Evolutionary conservation across 2,113 vertebrate species (phyloP).

Genomic region (Tachuris rubrigastra): DNA sequence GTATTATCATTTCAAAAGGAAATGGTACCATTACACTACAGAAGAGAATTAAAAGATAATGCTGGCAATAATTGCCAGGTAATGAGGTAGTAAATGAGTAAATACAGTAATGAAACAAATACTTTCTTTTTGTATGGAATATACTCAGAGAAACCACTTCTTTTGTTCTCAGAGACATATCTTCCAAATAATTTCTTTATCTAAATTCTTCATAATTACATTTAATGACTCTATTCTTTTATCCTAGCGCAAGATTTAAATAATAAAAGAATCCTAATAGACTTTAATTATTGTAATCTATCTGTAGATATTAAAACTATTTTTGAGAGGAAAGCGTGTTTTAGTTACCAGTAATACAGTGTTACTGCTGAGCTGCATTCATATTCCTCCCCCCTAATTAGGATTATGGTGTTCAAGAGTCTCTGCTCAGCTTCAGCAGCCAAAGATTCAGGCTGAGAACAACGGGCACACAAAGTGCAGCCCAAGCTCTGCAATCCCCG

Average conservation of each 20-base stretch:
- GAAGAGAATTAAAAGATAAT: not conserved
- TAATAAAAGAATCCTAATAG: constrained; percentile 42
- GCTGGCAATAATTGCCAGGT: not conserved
- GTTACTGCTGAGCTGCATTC: not conserved
- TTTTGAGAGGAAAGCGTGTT: not conserved
- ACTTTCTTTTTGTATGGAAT: not conserved
- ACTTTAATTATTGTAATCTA: constrained; percentile 44
- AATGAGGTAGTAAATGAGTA: not conserved
- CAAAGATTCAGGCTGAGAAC: not conserved
- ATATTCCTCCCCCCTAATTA: constrained; percentile 46
- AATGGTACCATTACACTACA: not conserved
- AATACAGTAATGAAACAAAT: not conserved
- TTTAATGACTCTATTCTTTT: constrained; percentile 44
- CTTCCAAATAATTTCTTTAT: constrained; percentile 26
- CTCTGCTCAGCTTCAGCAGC: not conserved
- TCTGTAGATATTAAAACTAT: constrained; percentile 21
- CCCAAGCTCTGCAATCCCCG: not conserved
- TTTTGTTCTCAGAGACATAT: constrained; percentile 1
- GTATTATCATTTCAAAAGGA: not conserved
- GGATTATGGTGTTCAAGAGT: not conserved
- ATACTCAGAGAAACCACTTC: not conserved
- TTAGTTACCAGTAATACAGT: not conserved
- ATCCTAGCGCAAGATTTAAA: constrained; percentile 30
- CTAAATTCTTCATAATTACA: constrained; percentile 48
- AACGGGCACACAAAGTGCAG: not conserved